phyloP scores from a whole-genome alignment of 53 echinoderm and acorn worm genomes.

The Zoroaster sp. region DNA sequence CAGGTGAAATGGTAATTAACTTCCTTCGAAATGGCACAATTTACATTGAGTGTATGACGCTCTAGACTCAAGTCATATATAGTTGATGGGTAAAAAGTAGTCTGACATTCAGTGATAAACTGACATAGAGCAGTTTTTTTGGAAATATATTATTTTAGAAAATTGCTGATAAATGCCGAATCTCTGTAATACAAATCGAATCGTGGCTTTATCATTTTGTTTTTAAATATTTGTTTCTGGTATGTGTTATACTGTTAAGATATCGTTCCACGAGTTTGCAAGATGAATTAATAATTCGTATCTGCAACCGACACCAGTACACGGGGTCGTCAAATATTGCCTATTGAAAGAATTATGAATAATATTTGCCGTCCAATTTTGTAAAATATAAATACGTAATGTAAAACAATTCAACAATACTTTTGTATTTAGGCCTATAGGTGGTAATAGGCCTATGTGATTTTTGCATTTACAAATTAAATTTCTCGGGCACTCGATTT shows the following conservation, averaged over 20 bases:
- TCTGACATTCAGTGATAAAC: too few relatives aligned
- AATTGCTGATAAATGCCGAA: conserved; percentile 23
- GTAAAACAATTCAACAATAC: not conserved
- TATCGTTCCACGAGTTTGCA: conserved; percentile 1
- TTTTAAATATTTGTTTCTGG: too few relatives aligned
- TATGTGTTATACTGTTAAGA: not conserved
- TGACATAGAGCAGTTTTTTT: too few relatives aligned
- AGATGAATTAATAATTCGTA: conserved; percentile 52
- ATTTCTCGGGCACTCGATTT: not conserved
- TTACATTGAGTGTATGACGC: not conserved
- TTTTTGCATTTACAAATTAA: not conserved
- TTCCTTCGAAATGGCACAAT: not conserved
- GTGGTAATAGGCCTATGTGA: too few relatives aligned
- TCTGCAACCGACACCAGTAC: conserved; percentile 15
- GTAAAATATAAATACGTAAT: not conserved
- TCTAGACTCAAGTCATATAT: too few relatives aligned
- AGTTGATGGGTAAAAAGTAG: too few relatives aligned
- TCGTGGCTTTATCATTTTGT: conserved; percentile 19
- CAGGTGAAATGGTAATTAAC: not conserved
- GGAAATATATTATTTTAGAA: too few relatives aligned
- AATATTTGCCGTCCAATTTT: conserved; percentile 30
- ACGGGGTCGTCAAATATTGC: not conserved
- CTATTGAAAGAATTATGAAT: not conserved
- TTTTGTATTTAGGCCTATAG: too few relatives aligned
- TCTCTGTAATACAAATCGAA: not conserved